These are phyloP conservation scores for Watsonalla cultraria DNA, from an alignment of 2,888 invertebrate species.

Conservation along the genomic window DNA sequence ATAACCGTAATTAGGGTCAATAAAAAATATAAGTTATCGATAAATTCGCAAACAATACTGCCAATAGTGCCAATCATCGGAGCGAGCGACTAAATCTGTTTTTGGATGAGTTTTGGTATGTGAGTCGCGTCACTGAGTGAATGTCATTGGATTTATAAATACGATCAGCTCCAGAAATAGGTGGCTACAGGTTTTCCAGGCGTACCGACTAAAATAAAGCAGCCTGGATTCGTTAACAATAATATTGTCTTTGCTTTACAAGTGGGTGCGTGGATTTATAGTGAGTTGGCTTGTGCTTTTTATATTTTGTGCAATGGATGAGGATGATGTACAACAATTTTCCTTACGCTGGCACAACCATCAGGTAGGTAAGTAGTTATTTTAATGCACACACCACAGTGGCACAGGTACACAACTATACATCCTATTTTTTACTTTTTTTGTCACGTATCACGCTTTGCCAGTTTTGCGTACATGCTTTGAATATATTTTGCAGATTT, in stretches of 20 bases:
- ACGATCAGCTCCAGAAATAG: conserved; percentile 80
- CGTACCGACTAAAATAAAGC: conserved; percentile 78
- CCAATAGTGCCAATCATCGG: conserved; percentile 70
- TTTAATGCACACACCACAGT: conserved; percentile 52
- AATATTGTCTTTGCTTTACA: conserved; percentile 64
- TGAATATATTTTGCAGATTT: not conserved
- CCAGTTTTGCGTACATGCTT: not conserved
- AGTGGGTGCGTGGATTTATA: conserved; percentile 49
- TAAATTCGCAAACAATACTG: conserved; percentile 62
- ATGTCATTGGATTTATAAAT: conserved; percentile 80
- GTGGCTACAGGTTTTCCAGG: conserved; percentile 80
- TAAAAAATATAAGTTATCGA: conserved; percentile 19
- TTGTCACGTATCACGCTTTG: not conserved
- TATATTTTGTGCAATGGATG: conserved; percentile 61
- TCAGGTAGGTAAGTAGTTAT: conserved; percentile 80
- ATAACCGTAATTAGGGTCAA: conserved; percentile 7
- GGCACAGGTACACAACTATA: conserved; percentile 34
- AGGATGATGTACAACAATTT: conserved; percentile 86
- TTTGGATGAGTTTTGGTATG: conserved; percentile 79
- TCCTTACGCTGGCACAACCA: conserved; percentile 92
- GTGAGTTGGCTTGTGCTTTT: conserved; percentile 51
- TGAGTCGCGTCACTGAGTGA: conserved; percentile 73
- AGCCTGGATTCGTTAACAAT: conserved; percentile 78
- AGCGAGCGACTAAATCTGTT: conserved; percentile 73
- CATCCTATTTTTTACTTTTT: not conserved